phyloP scores from a whole-genome alignment of 2,797 vertebrate genomes.

The Galago senegalensis region DNA sequence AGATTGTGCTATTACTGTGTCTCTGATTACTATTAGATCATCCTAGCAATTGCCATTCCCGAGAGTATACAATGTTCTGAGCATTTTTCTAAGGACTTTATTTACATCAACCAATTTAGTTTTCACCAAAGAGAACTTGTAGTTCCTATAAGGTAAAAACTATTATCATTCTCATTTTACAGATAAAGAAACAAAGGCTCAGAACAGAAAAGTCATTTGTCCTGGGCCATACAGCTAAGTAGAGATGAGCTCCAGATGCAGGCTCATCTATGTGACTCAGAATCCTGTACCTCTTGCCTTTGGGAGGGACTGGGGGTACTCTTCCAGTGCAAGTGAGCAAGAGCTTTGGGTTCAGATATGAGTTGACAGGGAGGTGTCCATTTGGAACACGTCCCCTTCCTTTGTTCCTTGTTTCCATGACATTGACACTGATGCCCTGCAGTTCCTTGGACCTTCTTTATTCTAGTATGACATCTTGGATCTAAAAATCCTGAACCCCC shows the following conservation, averaged over 20 bases:
- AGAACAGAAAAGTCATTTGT: conserved; percentile 3
- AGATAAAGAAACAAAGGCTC: conserved; percentile 7
- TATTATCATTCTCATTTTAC: conserved; percentile 24
- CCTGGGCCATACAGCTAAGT: background rate
- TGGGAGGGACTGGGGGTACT: background rate
- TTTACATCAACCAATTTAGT: conserved; percentile 55
- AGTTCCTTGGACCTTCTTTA: background rate
- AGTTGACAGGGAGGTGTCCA: background rate
- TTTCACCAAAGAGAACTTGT: background rate
- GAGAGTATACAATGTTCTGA: background rate
- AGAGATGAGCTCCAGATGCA: background rate
- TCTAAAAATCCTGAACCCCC: background rate
- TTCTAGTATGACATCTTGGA: background rate
- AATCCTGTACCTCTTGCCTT: background rate
- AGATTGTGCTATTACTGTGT: background rate
- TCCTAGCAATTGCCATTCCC: background rate
- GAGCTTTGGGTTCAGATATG: background rate
- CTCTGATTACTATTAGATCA: background rate
- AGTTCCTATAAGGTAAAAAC: background rate
- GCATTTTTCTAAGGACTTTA: background rate
- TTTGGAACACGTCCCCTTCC: background rate
- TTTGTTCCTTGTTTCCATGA: background rate
- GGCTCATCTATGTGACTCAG: background rate
- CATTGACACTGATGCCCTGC: background rate
- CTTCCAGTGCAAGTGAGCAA: background rate